Evolutionary conservation across 1,140 invertebrate species (phyloP).

Genomic region (Metopolophium dirhodum): DNA sequence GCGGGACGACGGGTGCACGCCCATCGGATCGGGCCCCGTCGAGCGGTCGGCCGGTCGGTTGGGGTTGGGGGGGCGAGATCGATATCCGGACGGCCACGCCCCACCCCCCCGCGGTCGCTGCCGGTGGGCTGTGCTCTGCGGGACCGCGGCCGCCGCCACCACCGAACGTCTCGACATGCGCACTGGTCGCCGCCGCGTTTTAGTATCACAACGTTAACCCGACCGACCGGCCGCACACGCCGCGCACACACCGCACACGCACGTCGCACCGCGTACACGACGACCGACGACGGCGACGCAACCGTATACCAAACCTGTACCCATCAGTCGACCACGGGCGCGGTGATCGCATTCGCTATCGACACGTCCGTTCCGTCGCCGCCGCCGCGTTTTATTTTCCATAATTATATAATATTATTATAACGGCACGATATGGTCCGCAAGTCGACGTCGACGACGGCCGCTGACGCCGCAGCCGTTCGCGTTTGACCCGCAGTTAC

Average conservation of each 20-base stretch:
- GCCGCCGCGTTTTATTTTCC: background rate
- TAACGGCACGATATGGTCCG: background rate
- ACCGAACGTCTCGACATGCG: background rate
- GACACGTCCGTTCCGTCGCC: background rate
- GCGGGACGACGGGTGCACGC: background rate
- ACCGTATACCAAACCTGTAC: background rate
- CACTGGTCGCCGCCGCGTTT: background rate
- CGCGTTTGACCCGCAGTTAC: background rate
- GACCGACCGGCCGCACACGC: background rate
- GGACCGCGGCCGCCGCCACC: background rate
- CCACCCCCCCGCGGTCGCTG: background rate
- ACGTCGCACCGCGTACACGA: background rate
- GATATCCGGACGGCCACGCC: background rate
- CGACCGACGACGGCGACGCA: background rate
- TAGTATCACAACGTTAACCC: constrained; percentile 13
- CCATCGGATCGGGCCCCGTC: background rate
- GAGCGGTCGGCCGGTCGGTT: background rate
- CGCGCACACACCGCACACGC: constrained; percentile 13
- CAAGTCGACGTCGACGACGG: background rate
- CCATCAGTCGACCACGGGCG: constrained; percentile 11
- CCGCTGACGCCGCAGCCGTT: background rate
- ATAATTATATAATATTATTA: background rate
- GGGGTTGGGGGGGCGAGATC: background rate
- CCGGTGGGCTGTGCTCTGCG: background rate
- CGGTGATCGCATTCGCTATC: background rate